A percentile compares a stretch with the other conserved stretches of the same genome.
These are phyloP conservation scores for Plutomurus gul DNA, from an alignment of 1,140 invertebrate genomes.

Conservation along the genomic window DNA sequence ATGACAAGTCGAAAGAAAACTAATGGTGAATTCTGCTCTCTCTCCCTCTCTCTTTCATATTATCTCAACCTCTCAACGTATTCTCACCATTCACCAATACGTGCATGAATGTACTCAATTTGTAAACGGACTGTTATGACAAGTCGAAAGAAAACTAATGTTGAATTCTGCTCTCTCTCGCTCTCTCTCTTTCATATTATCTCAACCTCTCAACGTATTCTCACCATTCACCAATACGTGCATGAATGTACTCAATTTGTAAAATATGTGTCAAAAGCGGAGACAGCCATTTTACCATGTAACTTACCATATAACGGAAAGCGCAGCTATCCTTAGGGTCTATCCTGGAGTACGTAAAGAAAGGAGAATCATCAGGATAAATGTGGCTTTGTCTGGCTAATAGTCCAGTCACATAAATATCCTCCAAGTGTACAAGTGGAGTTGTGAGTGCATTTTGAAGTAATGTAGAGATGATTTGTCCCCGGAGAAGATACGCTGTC, in stretches of 20 bases:
- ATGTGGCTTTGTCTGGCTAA: constrained; percentile 62
- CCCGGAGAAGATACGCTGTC: constrained; percentile 80
- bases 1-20: not conserved
- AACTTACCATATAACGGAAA: constrained; percentile 49
- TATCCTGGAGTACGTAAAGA: constrained; percentile 64
- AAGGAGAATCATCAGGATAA: constrained; percentile 63
- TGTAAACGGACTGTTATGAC: not conserved
- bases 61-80: too few species aligned
- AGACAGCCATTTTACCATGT: not conserved
- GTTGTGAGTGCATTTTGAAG: constrained; percentile 71
- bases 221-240: too few species aligned
- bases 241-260: too few species aligned
- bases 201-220: too few species aligned
- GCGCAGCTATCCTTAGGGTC: constrained; percentile 50
- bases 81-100: too few species aligned
- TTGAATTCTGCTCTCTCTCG: not conserved
- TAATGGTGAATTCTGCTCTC: not conserved
- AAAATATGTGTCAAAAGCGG: too few species aligned
- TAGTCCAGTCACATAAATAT: constrained; percentile 69
- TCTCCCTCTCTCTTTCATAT: not conserved
- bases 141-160: not conserved
- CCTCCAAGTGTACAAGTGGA: constrained; percentile 77
- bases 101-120: too few species aligned
- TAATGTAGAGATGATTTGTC: constrained; percentile 68
- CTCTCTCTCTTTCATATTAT: not conserved